These are phyloP conservation scores for Chydorus sphaericus DNA, from an alignment of 2,888 invertebrate genomes.

Conservation along the genomic window DNA sequence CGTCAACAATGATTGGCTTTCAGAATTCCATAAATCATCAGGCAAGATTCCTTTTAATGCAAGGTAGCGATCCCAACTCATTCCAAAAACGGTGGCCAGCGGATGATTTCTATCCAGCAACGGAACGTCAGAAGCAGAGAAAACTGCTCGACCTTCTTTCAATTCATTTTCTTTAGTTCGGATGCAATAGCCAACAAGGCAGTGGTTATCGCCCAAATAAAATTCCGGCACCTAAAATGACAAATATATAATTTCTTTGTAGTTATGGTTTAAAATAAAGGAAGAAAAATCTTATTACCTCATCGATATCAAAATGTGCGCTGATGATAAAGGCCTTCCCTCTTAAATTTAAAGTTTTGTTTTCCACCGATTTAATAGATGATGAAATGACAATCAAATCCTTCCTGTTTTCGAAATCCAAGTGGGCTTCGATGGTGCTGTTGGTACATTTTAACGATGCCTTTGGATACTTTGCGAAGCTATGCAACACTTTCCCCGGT, in stretches of 20 bases:
- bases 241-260: background rate
- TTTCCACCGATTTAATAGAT: background rate
- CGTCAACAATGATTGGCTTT: background rate
- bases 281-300: background rate
- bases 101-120: background rate
- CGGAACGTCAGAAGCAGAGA: conserved; percentile 2
- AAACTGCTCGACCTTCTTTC: background rate
- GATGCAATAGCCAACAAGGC: conserved; percentile 1
- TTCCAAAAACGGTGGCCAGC: background rate
- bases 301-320: background rate
- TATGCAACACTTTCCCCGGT: background rate
- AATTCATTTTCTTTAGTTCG: background rate
- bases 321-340: background rate
- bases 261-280: background rate
- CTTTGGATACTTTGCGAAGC: background rate
- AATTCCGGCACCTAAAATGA: background rate
- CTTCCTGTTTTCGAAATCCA: background rate
- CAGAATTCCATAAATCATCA: background rate
- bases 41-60: background rate
- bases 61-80: background rate
- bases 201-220: background rate
- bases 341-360: background rate
- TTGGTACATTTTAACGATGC: background rate
- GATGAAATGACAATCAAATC: background rate
- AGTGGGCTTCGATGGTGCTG: background rate